phyloP scores from a whole-genome alignment of 2,888 invertebrate genomes.

The Philereme vetulata region DNA sequence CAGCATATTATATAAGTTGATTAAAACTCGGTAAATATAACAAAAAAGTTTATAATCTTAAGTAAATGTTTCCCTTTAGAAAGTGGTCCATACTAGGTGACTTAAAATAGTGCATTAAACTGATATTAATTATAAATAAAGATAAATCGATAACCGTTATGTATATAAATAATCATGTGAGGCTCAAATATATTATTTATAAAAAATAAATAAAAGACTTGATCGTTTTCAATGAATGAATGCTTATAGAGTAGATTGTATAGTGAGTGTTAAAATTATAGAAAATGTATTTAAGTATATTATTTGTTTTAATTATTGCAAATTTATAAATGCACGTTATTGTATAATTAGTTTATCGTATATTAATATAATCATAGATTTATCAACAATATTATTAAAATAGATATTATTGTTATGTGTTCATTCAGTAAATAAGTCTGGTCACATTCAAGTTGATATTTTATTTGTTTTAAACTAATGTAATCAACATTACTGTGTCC shows the following conservation, averaged over 20 bases:
- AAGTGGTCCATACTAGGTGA: constrained; percentile 83
- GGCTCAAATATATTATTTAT: constrained; percentile 74
- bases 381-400: constrained; percentile 54
- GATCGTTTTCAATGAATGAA: constrained; percentile 67
- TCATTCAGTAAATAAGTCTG: constrained; percentile 64
- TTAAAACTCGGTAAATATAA: constrained; percentile 13
- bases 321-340: constrained; percentile 64
- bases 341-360: constrained; percentile 47
- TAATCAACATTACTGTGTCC: background rate
- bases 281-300: constrained; percentile 43
- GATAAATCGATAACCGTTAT: constrained; percentile 58
- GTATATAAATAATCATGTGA: constrained; percentile 75
- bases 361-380: constrained; percentile 58
- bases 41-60: constrained; percentile 39
- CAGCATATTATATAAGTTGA: constrained; percentile 2
- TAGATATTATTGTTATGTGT: constrained; percentile 61
- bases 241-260: constrained; percentile 74
- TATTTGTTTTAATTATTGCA: constrained; percentile 46
- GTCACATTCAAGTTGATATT: background rate
- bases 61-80: constrained; percentile 64
- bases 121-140: constrained; percentile 65
- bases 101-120: constrained; percentile 82
- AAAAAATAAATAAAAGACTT: constrained; percentile 78
- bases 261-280: constrained; percentile 59
- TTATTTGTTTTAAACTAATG: background rate